Evolutionary conservation across 2,888 invertebrate species (phyloP).

Genomic region (Eugnorisma glareosa): DNA sequence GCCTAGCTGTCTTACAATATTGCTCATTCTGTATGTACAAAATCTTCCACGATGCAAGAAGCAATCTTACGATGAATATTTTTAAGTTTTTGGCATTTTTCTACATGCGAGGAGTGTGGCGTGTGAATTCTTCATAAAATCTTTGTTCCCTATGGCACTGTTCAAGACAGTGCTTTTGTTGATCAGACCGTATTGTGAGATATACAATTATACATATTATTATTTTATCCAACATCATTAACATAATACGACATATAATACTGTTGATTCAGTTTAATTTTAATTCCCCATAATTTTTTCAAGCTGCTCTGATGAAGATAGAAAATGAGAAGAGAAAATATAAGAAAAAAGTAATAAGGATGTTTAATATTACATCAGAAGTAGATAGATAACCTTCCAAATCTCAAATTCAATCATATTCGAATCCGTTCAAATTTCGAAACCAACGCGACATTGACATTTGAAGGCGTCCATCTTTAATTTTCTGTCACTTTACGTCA

Average conservation of each 20-base stretch:
- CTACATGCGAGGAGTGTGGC: background rate
- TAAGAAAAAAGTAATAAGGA: background rate
- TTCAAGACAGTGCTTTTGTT: background rate
- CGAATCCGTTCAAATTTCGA: slow-evolving; percentile 27
- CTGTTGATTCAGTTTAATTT: background rate
- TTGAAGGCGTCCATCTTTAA: slow-evolving; percentile 39
- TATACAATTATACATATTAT: background rate
- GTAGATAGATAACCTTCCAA: slow-evolving; percentile 16
- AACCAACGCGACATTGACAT: slow-evolving; percentile 47
- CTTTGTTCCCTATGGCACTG: background rate
- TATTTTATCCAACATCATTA: background rate
- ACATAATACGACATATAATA: background rate
- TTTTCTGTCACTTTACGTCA: slow-evolving; percentile 26
- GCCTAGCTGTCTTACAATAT: background rate
- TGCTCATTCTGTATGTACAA: background rate
- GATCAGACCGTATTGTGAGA: background rate
- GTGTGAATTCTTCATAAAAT: background rate
- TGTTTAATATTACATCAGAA: background rate
- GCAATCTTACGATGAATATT: background rate
- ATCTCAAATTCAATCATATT: background rate
- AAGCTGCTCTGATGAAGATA: background rate
- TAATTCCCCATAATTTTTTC: background rate
- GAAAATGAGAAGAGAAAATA: too few species aligned
- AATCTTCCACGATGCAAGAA: too few species aligned
- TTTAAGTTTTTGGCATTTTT: background rate